Conservation (phyloP, 1,140 invertebrate species). For the silkworm (Bombyx mori) region ASM3026992v2 NC_085120.1:8164501-8165000, state of each 20-base stretch:
- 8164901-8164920: conserved; percentile 1
- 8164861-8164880: conserved; percentile 5
- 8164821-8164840: conserved; percentile 3
- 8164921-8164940: neutral
- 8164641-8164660: too few relatives aligned
- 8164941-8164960: neutral
- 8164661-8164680: too few relatives aligned
- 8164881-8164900: conserved; percentile 1
- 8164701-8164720: neutral
- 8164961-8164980: too few relatives aligned
- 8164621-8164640: too few relatives aligned
- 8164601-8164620: too few relatives aligned
- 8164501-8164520: too few relatives aligned
- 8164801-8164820: neutral
- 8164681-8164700: too few relatives aligned
- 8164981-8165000: too few relatives aligned
- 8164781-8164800: conserved; percentile 1
- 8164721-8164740: conserved; percentile 2
- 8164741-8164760: neutral
- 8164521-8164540: too few relatives aligned
- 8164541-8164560: too few relatives aligned
- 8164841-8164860: conserved; percentile 3
- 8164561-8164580: too few relatives aligned
- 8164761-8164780: neutral
- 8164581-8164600: too few relatives aligned